A percentile compares a stretch with the other conserved stretches of the same genome.
These are phyloP conservation scores for Eciton burchellii DNA, from an alignment of 1,140 invertebrate genomes.

Conservation along the genomic window DNA sequence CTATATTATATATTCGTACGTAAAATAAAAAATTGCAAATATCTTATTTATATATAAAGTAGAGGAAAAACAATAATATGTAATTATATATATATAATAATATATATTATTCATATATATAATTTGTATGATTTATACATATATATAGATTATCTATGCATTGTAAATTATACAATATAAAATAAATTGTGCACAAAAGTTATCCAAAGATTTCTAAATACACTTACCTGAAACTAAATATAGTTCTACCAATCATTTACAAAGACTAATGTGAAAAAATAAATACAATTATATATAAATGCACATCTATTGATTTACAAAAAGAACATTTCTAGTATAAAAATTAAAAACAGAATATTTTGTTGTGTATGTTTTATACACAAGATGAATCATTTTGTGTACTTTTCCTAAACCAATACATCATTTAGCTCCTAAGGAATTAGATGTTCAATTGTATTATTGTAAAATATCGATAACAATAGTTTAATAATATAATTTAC, in stretches of 20 bases:
- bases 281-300: not conserved
- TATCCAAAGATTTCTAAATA: not conserved
- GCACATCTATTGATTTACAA: not conserved
- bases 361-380: slow-evolving; percentile 5
- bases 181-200: slow-evolving; percentile 10
- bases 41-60: not conserved
- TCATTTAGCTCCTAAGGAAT: slow-evolving; percentile 28
- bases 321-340: not conserved
- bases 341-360: slow-evolving; percentile 31
- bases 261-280: slow-evolving; percentile 43
- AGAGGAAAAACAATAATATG: slow-evolving; percentile 15
- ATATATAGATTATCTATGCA: not conserved
- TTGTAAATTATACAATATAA: slow-evolving; percentile 7
- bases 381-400: not conserved
- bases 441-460: too few relatives aligned
- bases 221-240: slow-evolving; percentile 60
- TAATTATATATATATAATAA: slow-evolving; percentile 6
- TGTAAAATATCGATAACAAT: too few relatives aligned
- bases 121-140: slow-evolving; percentile 16
- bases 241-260: slow-evolving; percentile 40
- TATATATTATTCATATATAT: not conserved
- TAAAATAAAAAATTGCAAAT: slow-evolving; percentile 1
- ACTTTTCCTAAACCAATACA: not conserved
- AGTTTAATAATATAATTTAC: not conserved
- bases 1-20: not conserved